Conservation (phyloP, 2,797 vertebrate species). For the Avahi laniger region DNA sequence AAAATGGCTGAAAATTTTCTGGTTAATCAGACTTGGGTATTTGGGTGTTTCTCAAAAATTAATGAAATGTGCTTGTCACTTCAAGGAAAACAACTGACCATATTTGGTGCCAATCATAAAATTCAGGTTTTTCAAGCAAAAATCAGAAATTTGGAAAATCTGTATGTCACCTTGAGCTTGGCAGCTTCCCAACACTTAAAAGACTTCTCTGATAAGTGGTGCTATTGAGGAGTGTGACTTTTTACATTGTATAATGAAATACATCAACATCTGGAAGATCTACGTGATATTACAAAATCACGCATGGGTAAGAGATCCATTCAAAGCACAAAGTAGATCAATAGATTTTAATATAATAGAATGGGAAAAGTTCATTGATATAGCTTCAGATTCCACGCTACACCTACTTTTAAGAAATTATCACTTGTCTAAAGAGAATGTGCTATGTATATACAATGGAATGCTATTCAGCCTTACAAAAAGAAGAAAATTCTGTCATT, state of each 20-base stretch:
- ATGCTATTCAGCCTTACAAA: background rate
- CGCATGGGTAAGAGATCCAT: background rate
- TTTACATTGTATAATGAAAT: background rate
- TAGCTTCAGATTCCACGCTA: background rate
- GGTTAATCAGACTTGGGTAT: background rate
- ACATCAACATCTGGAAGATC: background rate
- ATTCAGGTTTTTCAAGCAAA: constrained; percentile 2
- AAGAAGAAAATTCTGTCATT: background rate
- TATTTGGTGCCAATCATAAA: background rate
- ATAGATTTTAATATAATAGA: background rate
- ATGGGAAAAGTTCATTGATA: background rate
- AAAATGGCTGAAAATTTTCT: background rate
- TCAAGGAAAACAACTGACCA: background rate
- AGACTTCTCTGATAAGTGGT: background rate
- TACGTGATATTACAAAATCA: background rate
- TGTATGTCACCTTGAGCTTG: background rate
- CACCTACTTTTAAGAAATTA: background rate
- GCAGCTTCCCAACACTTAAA: background rate
- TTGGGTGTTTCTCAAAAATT: background rate
- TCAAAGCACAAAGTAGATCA: background rate
- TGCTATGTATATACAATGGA: background rate
- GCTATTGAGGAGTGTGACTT: background rate
- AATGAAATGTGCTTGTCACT: background rate
- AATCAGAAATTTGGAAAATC: background rate
- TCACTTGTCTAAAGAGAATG: background rate